phyloP scores from a whole-genome alignment of 2,113 vertebrate genomes.

The Perca fluviatilis region DNA sequence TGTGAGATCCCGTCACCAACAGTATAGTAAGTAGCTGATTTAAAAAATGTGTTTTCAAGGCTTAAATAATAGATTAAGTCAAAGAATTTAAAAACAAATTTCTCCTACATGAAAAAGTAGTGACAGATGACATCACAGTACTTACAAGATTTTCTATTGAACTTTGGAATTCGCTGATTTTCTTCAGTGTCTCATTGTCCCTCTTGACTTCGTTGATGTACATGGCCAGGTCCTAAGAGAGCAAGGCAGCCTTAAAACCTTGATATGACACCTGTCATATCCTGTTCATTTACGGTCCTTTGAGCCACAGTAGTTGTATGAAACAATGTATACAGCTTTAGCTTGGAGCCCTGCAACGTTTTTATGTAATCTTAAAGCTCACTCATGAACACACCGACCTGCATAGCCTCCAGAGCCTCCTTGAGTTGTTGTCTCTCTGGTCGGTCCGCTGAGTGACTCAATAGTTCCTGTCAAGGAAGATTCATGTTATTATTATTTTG shows the following conservation, averaged over 20 bases:
- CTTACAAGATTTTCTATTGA: slow-evolving; percentile 98
- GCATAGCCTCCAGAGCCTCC: slow-evolving; percentile 97
- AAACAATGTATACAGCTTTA: slow-evolving; percentile 22
- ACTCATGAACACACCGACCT: slow-evolving; percentile 81
- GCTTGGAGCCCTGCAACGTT: not conserved
- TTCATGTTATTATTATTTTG: not conserved
- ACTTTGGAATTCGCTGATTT: slow-evolving; percentile 97
- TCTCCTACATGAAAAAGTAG: not conserved
- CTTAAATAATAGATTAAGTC: too few species aligned
- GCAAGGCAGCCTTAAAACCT: slow-evolving; percentile 11
- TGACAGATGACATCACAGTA: not conserved
- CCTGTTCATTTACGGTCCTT: not conserved
- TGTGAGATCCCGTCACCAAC: not conserved
- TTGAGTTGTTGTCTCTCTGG: slow-evolving; percentile 95
- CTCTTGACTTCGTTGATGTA: slow-evolving; percentile 99
- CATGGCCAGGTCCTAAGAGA: slow-evolving; percentile 94
- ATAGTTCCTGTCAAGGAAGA: slow-evolving; percentile 87
- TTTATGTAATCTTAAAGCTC: slow-evolving; percentile 14
- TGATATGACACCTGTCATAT: slow-evolving; percentile 50
- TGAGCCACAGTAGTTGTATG: slow-evolving; percentile 25
- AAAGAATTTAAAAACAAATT: not conserved
- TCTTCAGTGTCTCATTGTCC: slow-evolving; percentile 98
- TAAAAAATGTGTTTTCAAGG: not conserved
- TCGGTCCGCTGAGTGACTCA: slow-evolving; percentile 92
- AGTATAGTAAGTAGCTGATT: not conserved